phyloP scores from a whole-genome alignment of 1,140 invertebrate species.

The Drosophila lacteicornis region DNA sequence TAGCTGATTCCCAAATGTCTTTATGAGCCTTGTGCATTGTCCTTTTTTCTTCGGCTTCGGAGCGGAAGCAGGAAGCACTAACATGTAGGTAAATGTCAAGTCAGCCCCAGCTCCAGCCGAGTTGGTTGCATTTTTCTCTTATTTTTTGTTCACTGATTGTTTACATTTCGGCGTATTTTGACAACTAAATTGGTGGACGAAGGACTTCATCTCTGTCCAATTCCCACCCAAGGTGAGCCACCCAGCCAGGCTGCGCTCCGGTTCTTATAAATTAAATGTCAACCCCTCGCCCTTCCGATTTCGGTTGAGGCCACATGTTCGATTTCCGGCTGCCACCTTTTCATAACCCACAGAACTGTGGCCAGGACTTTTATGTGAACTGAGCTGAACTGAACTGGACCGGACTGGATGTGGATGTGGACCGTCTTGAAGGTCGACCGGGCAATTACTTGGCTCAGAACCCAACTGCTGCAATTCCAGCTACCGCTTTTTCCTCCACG shows the following conservation, averaged over 20 bases:
- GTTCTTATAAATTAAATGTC: constrained; percentile 77
- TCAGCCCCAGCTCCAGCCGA: constrained; percentile 65
- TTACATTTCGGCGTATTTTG: constrained; percentile 78
- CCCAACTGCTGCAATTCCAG: constrained; percentile 63
- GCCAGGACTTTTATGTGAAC: constrained; percentile 54
- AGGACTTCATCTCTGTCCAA: constrained; percentile 11
- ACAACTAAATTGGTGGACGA: constrained; percentile 72
- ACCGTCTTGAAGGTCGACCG: constrained; percentile 65
- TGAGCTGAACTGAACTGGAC: constrained; percentile 9
- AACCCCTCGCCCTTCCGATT: constrained; percentile 56
- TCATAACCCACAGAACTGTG: constrained; percentile 70
- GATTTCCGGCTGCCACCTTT: constrained; percentile 69
- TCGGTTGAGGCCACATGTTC: constrained; percentile 71
- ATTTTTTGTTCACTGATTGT: constrained; percentile 69
- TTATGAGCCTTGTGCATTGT: constrained; percentile 60
- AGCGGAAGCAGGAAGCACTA: constrained; percentile 72
- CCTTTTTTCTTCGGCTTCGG: constrained; percentile 22
- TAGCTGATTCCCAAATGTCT: constrained; percentile 60
- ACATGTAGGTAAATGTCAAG: constrained; percentile 78
- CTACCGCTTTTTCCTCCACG: constrained; percentile 34
- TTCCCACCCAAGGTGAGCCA: constrained; percentile 49
- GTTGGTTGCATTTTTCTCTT: constrained; percentile 35
- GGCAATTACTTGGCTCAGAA: constrained; percentile 64
- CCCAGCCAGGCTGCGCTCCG: constrained; percentile 19
- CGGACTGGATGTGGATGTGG: constrained; percentile 24